Conservation (phyloP, 2,888 invertebrate species). For the Calameuta filiformis region DNA sequence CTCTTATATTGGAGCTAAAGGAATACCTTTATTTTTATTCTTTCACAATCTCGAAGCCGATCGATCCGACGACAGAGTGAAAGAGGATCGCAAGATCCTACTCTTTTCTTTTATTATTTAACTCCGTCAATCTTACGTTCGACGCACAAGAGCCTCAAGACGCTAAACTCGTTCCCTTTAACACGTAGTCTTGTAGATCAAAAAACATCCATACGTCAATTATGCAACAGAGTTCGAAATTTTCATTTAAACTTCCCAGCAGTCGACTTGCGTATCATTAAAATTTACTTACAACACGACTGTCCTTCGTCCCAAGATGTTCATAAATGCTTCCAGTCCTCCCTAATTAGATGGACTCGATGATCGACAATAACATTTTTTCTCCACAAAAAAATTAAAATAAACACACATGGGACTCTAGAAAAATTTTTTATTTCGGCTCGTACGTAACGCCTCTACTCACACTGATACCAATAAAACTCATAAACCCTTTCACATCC, state of each 20-base stretch:
- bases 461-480: neutral
- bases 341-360: too few species aligned
- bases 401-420: neutral
- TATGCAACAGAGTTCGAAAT: neutral
- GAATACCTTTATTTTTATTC: constrained; percentile 1
- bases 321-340: too few species aligned
- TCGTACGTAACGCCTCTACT: neutral
- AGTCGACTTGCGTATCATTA: too few species aligned
- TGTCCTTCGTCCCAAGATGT: too few species aligned
- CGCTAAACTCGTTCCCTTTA: neutral
- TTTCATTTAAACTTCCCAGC: neutral
- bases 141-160: neutral
- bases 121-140: neutral
- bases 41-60: neutral
- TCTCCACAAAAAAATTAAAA: neutral
- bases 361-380: neutral
- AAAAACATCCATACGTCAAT: too few species aligned
- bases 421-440: neutral
- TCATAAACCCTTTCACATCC: neutral
- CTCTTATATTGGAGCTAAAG: constrained; percentile 3
- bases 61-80: neutral
- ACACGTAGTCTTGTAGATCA: neutral
- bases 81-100: neutral
- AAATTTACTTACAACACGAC: too few species aligned
- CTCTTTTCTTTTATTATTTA: neutral